Evolutionary conservation across 2,113 vertebrate genomes (phyloP).

Genomic region (Strigops habroptila): DNA sequence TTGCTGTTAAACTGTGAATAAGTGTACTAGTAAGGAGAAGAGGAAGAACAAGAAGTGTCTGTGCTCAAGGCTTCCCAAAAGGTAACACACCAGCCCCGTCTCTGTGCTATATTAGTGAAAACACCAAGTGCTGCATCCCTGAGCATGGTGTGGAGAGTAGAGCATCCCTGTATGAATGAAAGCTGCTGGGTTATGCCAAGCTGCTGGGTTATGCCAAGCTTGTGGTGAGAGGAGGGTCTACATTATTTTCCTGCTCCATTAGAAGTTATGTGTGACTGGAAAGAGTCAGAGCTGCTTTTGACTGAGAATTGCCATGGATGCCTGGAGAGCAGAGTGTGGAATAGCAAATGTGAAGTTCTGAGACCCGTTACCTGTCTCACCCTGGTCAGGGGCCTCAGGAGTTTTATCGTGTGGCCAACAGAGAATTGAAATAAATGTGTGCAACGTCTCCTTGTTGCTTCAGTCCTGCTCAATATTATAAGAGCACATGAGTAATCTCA

Average conservation of each 20-base stretch:
- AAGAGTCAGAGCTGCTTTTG: background rate
- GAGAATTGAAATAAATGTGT: background rate
- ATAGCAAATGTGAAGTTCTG: background rate
- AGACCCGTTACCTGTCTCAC: background rate
- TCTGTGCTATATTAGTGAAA: background rate
- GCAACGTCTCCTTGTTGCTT: background rate
- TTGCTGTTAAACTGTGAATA: background rate
- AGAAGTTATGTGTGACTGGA: background rate
- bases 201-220: background rate
- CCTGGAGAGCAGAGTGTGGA: background rate
- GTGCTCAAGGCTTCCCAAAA: background rate
- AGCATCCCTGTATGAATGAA: background rate
- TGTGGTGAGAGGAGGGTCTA: background rate
- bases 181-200: background rate
- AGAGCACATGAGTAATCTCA: background rate
- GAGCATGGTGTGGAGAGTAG: background rate
- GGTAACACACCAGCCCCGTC: background rate
- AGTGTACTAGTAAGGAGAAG: rapidly evolving
- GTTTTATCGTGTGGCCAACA: background rate
- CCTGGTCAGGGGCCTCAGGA: background rate
- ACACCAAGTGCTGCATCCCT: background rate
- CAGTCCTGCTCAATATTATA: background rate
- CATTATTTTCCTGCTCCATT: background rate
- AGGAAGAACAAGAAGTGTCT: background rate
- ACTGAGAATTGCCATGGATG: background rate